Evolutionary conservation across 2,797 vertebrate species (phyloP).

Genomic region (Propithecus perrieri): DNA sequence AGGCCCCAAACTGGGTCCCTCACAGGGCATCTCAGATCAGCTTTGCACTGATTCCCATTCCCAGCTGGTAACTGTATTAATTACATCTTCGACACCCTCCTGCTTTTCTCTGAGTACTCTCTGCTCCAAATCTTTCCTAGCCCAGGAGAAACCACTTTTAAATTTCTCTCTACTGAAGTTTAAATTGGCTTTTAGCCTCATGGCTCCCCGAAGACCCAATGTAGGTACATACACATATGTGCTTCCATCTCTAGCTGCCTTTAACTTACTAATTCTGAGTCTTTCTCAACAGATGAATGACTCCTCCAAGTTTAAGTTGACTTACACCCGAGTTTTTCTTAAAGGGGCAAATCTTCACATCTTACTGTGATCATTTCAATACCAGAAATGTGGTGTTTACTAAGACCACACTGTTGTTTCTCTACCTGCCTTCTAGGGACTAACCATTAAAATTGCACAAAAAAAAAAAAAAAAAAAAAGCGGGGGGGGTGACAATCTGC

Average conservation of each 20-base stretch:
- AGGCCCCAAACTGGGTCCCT: not conserved
- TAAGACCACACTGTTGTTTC: constrained; percentile 25
- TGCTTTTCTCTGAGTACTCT: constrained; percentile 39
- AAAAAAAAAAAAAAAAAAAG: not conserved
- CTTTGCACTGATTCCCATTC: not conserved
- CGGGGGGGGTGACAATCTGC: not conserved
- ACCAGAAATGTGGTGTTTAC: not conserved
- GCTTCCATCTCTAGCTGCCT: constrained; percentile 5
- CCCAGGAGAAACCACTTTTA: constrained; percentile 70
- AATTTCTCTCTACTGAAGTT: constrained; percentile 69
- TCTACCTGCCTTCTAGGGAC: not conserved
- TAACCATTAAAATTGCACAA: not conserved
- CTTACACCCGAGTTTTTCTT: constrained; percentile 33
- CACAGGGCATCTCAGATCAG: not conserved
- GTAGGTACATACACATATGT: constrained; percentile 11
- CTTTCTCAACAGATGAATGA: constrained; percentile 34
- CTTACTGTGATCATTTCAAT: not conserved
- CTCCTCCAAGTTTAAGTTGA: constrained; percentile 14
- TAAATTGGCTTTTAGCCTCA: constrained; percentile 74
- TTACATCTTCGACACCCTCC: not conserved
- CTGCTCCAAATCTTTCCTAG: constrained; percentile 72
- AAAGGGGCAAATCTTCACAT: constrained; percentile 30
- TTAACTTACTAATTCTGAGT: constrained; percentile 40
- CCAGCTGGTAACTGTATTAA: constrained; percentile 28
- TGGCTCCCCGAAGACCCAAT: constrained; percentile 71